Percentiles rank a stretch among this genome's conserved stretches.
Conservation (phyloP, 2,797 vertebrate genomes). For the Leptatherina wallacei region DNA sequence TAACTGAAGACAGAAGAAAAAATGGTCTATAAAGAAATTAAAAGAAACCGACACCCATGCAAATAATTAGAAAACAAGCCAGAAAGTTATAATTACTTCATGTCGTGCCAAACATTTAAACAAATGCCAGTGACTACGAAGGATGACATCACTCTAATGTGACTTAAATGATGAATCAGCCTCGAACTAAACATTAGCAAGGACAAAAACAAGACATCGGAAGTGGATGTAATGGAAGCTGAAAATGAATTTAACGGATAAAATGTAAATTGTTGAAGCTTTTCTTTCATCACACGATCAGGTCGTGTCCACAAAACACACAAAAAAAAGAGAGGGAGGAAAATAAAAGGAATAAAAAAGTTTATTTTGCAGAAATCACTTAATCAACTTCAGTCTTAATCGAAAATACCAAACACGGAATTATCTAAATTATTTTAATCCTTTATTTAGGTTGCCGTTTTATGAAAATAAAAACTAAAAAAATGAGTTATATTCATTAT, state of each 20-base stretch:
- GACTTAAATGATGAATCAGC: background rate
- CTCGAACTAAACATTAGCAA: background rate
- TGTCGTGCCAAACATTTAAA: constrained; percentile 49
- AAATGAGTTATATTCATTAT: too few relatives aligned
- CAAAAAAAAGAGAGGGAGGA: background rate
- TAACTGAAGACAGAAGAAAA: constrained; percentile 55
- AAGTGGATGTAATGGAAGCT: background rate
- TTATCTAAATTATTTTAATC: too few relatives aligned
- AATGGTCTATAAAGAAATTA: constrained; percentile 71
- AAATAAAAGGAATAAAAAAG: background rate
- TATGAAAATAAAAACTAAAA: too few relatives aligned
- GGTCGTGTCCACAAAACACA: background rate
- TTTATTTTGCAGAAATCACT: background rate
- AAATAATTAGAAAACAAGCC: constrained; percentile 64
- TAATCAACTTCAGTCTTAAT: background rate
- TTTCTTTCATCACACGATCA: background rate
- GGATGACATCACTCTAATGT: constrained; percentile 35
- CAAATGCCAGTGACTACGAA: constrained; percentile 15
- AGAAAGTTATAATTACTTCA: constrained; percentile 58
- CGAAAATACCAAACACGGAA: background rate
- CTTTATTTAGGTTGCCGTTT: too few relatives aligned
- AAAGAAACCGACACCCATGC: constrained; percentile 77
- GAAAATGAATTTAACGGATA: background rate
- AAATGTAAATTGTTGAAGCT: background rate
- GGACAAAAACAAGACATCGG: background rate